Evolutionary conservation across 2,888 invertebrate genomes (phyloP), one percentile per base, ranked within the genome.

Genomic region (Drosophila histrio): DNA sequence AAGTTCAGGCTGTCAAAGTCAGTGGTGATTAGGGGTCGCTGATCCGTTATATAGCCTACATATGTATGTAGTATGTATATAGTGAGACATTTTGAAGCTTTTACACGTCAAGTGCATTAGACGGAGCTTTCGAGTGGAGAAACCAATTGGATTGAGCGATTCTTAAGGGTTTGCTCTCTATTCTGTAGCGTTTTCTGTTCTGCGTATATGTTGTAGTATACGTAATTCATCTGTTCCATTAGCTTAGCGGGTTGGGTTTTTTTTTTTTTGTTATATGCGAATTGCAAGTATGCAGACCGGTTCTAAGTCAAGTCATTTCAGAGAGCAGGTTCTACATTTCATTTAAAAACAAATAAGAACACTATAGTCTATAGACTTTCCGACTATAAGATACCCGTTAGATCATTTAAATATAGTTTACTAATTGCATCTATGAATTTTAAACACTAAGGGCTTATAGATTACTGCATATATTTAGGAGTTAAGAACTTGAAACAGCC

Each of bases 281-380:
- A 50, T 59, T 78, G 78, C 75, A 74, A 46, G 38, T 39, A 26
- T 60, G 43, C 21, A 56, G 79, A 76, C 75, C 75, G 79, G 70
- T 79, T 78, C 64, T 39, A 21, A 53, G 58, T 60, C 74, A 54
- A 58, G 46, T 76, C 52, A 49, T 30, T 71, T 56, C 46, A 44
- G 64, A 79, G 81, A 84, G 61, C 84, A 84, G 87, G 84, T 84
- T 88, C 78, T 84, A 79, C 56, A 65, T 22, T 46, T 72, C 46
- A 69, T 50, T 53, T 28, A 52, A 34, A 44, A 47, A 34, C 53
- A 58, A 53, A 28, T 43, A n/a, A 11, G 19, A 21, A 1, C 6
- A 21, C 11, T 21, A 21, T 17, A 36, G 0, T 17, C 9, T n/a
- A n/a, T n/a, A n/a, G 36, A 36, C 9, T 36, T 8, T 17, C 3